A percentile compares a stretch with the other conserved stretches of the same genome.
These are phyloP conservation scores for Trissoscelio sp. DNA, from an alignment of 2,888 invertebrate genomes.

Conservation along the genomic window DNA sequence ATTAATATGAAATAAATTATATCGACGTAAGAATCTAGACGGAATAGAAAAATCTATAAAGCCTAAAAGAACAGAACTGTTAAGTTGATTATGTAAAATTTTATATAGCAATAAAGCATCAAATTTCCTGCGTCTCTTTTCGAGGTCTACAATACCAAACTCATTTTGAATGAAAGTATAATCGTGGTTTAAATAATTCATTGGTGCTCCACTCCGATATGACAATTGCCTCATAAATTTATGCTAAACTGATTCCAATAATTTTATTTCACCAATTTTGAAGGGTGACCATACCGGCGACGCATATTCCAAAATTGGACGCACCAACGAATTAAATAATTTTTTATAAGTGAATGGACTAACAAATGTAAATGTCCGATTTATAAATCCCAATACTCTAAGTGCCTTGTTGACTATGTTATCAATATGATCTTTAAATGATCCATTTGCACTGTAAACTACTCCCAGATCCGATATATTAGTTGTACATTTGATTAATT, in stretches of 20 bases:
- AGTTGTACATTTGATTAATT: background rate
- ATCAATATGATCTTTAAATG: background rate
- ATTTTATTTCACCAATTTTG: background rate
- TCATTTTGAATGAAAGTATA: background rate
- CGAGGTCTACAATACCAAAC: background rate
- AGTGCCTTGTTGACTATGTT: conserved; percentile 5
- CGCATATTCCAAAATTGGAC: conserved; percentile 1
- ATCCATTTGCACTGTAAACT: background rate
- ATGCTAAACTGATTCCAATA: background rate
- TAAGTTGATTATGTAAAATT: too few species aligned
- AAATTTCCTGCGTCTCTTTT: too few species aligned
- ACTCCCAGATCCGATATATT: background rate
- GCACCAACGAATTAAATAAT: background rate
- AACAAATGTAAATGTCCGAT: background rate
- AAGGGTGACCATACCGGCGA: background rate
- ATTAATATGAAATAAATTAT: too few species aligned
- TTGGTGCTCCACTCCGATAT: background rate
- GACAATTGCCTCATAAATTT: background rate
- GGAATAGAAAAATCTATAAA: too few species aligned
- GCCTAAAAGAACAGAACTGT: too few species aligned
- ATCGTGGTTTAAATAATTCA: background rate
- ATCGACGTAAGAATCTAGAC: too few species aligned
- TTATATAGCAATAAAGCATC: too few species aligned
- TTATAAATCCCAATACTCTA: background rate
- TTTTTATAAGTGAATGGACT: background rate